Conservation (phyloP, 2,113 vertebrate genomes). For the Zonotrichia leucophrys region DNA sequence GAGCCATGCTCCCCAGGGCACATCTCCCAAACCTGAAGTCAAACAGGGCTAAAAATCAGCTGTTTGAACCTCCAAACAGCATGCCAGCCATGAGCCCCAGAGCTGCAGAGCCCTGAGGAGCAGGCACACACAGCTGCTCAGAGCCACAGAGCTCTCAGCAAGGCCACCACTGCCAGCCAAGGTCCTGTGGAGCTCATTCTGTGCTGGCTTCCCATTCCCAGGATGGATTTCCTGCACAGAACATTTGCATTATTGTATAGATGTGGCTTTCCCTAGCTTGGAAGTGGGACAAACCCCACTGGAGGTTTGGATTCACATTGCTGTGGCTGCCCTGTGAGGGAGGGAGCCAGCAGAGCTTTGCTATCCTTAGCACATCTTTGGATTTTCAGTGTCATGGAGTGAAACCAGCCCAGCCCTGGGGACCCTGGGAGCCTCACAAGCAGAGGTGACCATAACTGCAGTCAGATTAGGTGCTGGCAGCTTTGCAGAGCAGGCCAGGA, state of each 20-base stretch:
- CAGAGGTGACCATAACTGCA: neutral
- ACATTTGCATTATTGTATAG: neutral
- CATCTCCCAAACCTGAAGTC: neutral
- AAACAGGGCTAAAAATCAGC: neutral
- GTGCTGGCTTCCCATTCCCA: neutral
- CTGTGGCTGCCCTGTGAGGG: neutral
- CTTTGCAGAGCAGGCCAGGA: neutral
- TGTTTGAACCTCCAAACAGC: neutral
- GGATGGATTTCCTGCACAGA: neutral
- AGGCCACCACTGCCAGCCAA: accelerated
- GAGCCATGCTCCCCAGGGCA: neutral
- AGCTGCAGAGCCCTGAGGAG: neutral
- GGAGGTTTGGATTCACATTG: neutral
- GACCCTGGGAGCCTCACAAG: neutral
- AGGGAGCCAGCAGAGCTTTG: neutral
- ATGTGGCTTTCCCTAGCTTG: neutral
- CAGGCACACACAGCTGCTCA: neutral
- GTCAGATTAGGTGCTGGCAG: neutral
- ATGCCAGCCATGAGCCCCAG: neutral
- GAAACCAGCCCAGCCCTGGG: neutral
- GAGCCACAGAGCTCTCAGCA: neutral
- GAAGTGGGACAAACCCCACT: neutral
- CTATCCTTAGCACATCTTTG: neutral
- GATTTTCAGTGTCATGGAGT: neutral
- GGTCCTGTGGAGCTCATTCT: neutral